Base-by-base conservation (phyloP, 2,113 vertebrate genomes). In the Mus pahari region DNA sequence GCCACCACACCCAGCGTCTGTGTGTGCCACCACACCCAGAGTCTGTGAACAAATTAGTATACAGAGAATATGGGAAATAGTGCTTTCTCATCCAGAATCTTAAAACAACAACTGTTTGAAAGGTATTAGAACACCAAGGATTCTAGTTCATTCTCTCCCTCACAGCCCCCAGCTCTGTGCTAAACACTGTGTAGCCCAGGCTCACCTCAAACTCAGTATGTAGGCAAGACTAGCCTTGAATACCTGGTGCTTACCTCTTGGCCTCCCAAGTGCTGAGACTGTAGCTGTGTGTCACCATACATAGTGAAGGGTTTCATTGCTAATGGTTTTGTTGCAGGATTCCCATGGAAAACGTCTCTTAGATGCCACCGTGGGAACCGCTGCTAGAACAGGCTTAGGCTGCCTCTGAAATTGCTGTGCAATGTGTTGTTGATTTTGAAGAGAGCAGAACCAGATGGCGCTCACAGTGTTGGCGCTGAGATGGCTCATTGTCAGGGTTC, bases 401-500 rank as follows among this genome's bases (percentile, higher is more conserved):
- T 92, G 48, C 70, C 64, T 93, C 79, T 75, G 74, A 84, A 95
- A 75, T 75, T 70, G 45, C 83, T 81, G 48, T 89, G 55, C 78
- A 94, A 66, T 93, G 60, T 92, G 17, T 70, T 91, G 12, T 91
- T 94, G 70, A 24, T 90, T 96, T 26, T 92, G 42, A 36, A 64
- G 58, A 42, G 87, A 94, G 77, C 70, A 97, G 74, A 96, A 77
- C 75, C 55, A 93, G 55, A 36, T 83, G 75, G 58, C 74, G 16
- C 31, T 90, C 64, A 93, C 20, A 75, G 4, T 66, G 28, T 93
- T 66, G 83, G 55, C 75, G n/a, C 13, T 66, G 33, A 96, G 86
- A 73, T n/a, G 89, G 45, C 91, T 19, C 71, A n/a, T 96, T 96
- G 92, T 93, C 39, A 89, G 92, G 79, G 5, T 71, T 77, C 91